A percentile compares a stretch with the other conserved stretches of the same genome.
Evolutionary conservation across 2,113 vertebrate genomes (phyloP).

Genomic region (Psophia crepitans): DNA sequence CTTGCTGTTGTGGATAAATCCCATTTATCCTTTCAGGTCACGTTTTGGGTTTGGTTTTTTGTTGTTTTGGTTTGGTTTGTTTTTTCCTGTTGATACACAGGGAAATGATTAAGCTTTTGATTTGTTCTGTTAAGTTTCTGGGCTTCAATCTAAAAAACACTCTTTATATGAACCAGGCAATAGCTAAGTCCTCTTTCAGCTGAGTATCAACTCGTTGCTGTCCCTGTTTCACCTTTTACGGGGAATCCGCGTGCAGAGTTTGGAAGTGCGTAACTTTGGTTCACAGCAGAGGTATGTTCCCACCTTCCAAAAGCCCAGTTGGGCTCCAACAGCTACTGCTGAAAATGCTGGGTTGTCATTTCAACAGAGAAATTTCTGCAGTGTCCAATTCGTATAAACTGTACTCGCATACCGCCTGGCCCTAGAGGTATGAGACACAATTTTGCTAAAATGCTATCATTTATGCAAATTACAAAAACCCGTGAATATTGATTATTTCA

Average conservation of each 20-base stretch:
- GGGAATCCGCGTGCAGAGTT: not conserved
- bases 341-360: not conserved
- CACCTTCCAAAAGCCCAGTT: not conserved
- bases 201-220: not conserved
- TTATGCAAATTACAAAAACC: not conserved
- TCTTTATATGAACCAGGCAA: not conserved
- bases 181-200: not conserved
- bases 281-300: not conserved
- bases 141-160: not conserved
- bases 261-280: not conserved
- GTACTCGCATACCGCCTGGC: not conserved
- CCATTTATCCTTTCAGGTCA: not conserved
- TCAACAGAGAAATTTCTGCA: not conserved
- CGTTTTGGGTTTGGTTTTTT: fast-evolving
- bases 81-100: not conserved
- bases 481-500: not conserved
- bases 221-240: not conserved
- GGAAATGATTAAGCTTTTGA: not conserved
- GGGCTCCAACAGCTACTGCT: not conserved
- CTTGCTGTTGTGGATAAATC: not conserved
- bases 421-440: not conserved
- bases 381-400: not conserved
- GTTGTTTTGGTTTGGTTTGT: not conserved
- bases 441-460: not conserved
- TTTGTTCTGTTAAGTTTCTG: not conserved